These are phyloP conservation scores for Drosophila bocki DNA, from an alignment of 1,140 invertebrate genomes.

Conservation along the genomic window DNA sequence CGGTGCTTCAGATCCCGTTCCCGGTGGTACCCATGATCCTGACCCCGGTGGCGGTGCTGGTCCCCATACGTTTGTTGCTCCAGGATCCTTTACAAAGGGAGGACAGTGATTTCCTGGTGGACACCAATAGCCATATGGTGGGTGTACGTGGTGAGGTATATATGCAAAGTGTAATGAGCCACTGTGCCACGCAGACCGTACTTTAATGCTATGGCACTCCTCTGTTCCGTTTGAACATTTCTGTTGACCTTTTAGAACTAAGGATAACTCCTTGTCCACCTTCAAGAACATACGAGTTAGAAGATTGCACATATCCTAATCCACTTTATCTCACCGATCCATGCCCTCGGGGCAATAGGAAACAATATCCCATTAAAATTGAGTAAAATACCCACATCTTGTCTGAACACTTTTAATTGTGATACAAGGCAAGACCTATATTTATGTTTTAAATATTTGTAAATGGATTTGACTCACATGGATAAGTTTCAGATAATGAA, in stretches of 20 bases:
- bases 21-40: too few species aligned
- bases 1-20: too few species aligned
- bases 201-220: neutral
- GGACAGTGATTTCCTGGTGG: too few species aligned
- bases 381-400: neutral
- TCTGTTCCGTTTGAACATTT: neutral
- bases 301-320: neutral
- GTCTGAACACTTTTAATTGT: neutral
- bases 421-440: too few species aligned
- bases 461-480: neutral
- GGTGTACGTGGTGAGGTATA: too few species aligned
- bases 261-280: neutral
- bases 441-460: neutral
- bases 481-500: neutral
- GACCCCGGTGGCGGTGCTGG: too few species aligned
- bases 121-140: too few species aligned
- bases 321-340: neutral
- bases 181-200: neutral
- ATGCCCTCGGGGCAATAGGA: neutral
- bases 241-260: neutral
- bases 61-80: too few species aligned
- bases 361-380: neutral
- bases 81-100: too few species aligned
- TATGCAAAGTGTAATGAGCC: too few species aligned
- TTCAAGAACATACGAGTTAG: neutral